A percentile compares a stretch with the other conserved stretches of the same genome.
Conservation (phyloP, 64 coral and sea anemone species). For the Acropora tenuis region DNA sequence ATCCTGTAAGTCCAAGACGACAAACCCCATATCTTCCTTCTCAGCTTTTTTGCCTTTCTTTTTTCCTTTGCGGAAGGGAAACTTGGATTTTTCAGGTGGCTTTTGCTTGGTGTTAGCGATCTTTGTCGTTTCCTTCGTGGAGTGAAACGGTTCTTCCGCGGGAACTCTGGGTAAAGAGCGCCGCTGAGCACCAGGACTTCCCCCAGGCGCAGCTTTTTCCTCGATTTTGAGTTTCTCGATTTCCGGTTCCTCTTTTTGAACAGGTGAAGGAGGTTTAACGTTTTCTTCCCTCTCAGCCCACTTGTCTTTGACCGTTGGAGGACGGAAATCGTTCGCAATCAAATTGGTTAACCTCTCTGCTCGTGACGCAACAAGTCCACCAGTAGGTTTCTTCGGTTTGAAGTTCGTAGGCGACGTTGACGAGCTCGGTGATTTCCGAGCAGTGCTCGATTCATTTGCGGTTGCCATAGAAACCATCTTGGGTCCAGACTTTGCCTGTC, state of each 20-base stretch:
- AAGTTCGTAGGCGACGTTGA: not conserved
- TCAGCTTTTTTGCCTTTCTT: slow-evolving; percentile 18
- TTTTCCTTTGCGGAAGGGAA: slow-evolving; percentile 1
- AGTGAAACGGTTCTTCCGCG: slow-evolving; percentile 53
- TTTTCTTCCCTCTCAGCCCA: slow-evolving; percentile 10
- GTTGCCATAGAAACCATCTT: slow-evolving; percentile 8
- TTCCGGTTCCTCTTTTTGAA: not conserved
- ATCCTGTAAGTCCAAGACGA: slow-evolving; percentile 53
- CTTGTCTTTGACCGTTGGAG: slow-evolving; percentile 35
- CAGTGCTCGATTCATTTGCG: slow-evolving; percentile 1
- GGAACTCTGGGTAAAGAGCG: slow-evolving; percentile 62
- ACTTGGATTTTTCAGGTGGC: slow-evolving; percentile 15
- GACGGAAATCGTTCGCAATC: slow-evolving; percentile 64
- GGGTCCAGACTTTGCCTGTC: not conserved
- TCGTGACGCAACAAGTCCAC: slow-evolving; percentile 67
- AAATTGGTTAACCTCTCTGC: slow-evolving; percentile 64
- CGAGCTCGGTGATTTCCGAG: not conserved
- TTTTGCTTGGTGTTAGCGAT: slow-evolving; percentile 43
- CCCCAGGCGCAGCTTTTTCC: slow-evolving; percentile 24
- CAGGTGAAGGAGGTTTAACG: not conserved
- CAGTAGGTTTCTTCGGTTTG: slow-evolving; percentile 12
- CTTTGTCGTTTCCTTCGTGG: slow-evolving; percentile 63
- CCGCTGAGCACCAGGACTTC: slow-evolving; percentile 26
- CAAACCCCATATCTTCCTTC: slow-evolving; percentile 54
- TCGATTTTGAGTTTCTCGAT: slow-evolving; percentile 8